Base-by-base conservation (phyloP, 2,113 vertebrate genomes). In the Oxyruncus cristatus region DNA sequence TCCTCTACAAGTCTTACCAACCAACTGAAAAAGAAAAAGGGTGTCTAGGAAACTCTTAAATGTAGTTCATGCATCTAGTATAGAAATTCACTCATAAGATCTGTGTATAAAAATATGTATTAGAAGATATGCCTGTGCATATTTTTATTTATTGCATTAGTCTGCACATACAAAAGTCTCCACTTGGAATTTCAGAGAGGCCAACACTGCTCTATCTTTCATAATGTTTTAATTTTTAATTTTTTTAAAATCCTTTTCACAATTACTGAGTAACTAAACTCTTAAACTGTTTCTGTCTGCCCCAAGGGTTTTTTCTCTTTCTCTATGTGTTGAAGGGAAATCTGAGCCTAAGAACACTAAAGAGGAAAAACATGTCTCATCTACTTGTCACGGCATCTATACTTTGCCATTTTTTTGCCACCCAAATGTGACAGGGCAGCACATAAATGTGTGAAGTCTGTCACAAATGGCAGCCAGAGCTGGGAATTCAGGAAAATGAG, bases 351-450 rank as follows among this genome's bases (percentile, higher is more conserved):
- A 88, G 91, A 97, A 96, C 78, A 94, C 93, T 96, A 91, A 97
- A 97, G 94, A 97, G 95, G 85, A 93, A 91, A 96, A 97, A 96
- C 92, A 95, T 93, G 90, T 96, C 92, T 96, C 71, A 91, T 97
- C 96, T 95, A 86, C 93, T 97, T 96, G 95, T 97, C 96, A 95
- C 77, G 91, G 94, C 96, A 96, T 97, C 95, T 96, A 95, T 94
- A 92, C 95, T 96, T 95, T 96, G 96, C 96, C 95, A 91, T 92
- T 97, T 97, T 97, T 97, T 94, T 96, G 93, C 96, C 93, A 95
- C 95, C 96, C 96, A 84, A 95, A 97, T 95, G 92, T 90, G 95
- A 97, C 93, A 96, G 94, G 93, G 96, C 95, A 96, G 94, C 93
- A 95, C 80, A 92, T 78, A 86, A 96, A 97, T 94, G 97, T 97